Conservation (phyloP, 2,888 invertebrate genomes). For the Linnaemya vulpina region DNA sequence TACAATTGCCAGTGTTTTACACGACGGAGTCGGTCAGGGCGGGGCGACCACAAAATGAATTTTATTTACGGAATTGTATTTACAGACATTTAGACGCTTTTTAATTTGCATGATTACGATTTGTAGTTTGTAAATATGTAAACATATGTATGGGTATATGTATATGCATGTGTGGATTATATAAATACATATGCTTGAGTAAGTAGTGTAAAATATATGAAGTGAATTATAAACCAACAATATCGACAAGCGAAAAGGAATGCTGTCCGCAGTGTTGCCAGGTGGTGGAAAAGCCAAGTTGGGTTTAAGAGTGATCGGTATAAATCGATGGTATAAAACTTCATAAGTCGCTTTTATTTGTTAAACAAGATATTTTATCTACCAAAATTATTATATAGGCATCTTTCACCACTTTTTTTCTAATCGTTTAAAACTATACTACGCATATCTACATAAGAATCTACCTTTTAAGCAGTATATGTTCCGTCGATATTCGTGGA, state of each 20-base stretch:
- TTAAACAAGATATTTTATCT: too few species aligned
- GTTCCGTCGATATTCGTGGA: too few species aligned
- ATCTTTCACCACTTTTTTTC: too few species aligned
- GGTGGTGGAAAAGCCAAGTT: neutral
- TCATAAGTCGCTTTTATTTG: too few species aligned
- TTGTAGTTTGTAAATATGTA: conserved; percentile 22
- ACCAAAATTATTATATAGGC: too few species aligned
- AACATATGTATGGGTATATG: neutral
- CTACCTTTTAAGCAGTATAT: too few species aligned
- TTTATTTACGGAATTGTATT: conserved; percentile 62
- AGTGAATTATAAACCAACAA: conserved; percentile 37
- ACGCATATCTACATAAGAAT: too few species aligned
- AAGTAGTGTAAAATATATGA: conserved; percentile 10
- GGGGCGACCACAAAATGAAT: conserved; percentile 27
- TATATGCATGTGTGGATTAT: neutral
- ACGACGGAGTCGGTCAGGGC: conserved; percentile 19
- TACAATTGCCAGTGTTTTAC: conserved; percentile 32
- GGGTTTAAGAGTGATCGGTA: too few species aligned
- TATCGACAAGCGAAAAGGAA: conserved; percentile 51
- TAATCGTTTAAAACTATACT: too few species aligned
- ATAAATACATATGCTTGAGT: neutral
- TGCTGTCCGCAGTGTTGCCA: conserved; percentile 27
- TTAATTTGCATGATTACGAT: conserved; percentile 54
- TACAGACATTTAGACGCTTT: conserved; percentile 70
- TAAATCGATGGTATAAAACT: too few species aligned